A percentile compares a stretch with the other conserved stretches of the same genome.
These are phyloP conservation scores for Drosophila paranaensis DNA, from an alignment of 2,888 invertebrate genomes.

Conservation along the genomic window DNA sequence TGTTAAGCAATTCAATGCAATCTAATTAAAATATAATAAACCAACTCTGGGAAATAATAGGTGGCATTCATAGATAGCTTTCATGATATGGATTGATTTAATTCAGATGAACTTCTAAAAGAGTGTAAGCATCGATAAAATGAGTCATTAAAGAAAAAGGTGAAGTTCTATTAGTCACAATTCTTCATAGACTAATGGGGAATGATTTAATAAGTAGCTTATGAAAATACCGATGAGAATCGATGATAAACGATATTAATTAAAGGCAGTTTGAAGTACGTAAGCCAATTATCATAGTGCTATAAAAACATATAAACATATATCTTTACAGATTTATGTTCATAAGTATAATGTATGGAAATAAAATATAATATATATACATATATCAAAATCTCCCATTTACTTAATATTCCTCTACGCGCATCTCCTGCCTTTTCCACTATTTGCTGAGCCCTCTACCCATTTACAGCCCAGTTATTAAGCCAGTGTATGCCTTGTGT, in stretches of 20 bases:
- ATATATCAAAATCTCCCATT: not conserved
- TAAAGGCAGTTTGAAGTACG: not conserved
- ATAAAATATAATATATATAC: no score
- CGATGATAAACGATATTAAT: not conserved
- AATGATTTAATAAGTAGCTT: not conserved
- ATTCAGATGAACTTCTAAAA: no score
- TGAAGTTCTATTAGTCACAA: no score
- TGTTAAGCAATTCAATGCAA: no score
- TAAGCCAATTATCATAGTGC: not conserved
- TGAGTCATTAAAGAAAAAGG: no score
- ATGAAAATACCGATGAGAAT: not conserved
- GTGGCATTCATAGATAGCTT: not conserved
- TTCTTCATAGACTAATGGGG: not conserved
- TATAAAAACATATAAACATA: not conserved
- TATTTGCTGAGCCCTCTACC: constrained; percentile 22
- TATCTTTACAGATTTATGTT: not conserved
- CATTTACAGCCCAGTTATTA: constrained; percentile 14
- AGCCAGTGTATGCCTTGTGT: constrained; percentile 27
- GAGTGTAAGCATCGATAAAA: not conserved
- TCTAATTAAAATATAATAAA: no score
- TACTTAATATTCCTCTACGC: not conserved
- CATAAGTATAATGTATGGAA: no score
- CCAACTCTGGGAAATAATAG: no score
- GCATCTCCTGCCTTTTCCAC: not conserved
- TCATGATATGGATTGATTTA: no score